phyloP scores from a whole-genome alignment of 2,888 invertebrate genomes.

The Tridacna crocea region DNA sequence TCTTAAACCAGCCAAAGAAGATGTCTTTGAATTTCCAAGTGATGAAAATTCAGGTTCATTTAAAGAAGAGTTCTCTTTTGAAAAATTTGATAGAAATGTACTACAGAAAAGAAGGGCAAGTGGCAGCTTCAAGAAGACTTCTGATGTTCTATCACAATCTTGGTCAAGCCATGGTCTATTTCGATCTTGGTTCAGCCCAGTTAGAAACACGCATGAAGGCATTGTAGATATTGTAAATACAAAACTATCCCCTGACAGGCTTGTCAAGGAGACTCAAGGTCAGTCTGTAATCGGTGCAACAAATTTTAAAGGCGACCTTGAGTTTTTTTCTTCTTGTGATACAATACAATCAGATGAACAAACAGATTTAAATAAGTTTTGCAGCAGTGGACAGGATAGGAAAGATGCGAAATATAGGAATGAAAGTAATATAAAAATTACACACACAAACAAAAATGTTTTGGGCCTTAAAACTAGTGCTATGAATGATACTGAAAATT shows the following conservation, averaged over 20 bases:
- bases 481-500: background rate
- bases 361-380: background rate
- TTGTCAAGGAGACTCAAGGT: background rate
- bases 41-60: background rate
- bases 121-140: background rate
- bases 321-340: background rate
- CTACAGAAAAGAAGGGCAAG: constrained; percentile 35
- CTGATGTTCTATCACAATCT: background rate
- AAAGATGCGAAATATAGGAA: background rate
- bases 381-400: background rate
- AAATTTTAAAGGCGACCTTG: background rate
- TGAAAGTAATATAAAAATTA: background rate
- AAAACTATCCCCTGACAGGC: background rate
- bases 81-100: constrained; percentile 43
- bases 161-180: too few relatives aligned
- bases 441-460: background rate
- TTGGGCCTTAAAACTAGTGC: background rate
- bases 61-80: constrained; percentile 28
- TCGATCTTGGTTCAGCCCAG: too few relatives aligned
- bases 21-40: constrained; percentile 40
- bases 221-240: constrained; percentile 16
- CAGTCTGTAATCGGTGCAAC: constrained; percentile 5
- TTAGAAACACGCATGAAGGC: too few relatives aligned
- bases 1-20: constrained; percentile 6
- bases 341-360: constrained; percentile 12